Percentiles rank a stretch among this genome's conserved stretches.
phyloP scores from a whole-genome alignment of 2,797 vertebrate species.

The Pteropus rufus region DNA sequence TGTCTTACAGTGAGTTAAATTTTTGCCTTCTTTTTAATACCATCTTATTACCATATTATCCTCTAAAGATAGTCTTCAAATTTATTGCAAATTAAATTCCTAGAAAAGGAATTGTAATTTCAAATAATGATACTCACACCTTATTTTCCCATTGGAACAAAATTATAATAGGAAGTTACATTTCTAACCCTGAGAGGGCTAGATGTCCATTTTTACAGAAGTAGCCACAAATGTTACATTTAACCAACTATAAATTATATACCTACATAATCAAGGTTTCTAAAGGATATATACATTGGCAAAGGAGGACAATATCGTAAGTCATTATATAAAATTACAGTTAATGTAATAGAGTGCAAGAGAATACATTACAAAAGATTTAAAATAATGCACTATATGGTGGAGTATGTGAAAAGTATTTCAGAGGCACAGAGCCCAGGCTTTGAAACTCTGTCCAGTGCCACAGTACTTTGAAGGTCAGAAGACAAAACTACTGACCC shows the following conservation, averaged over 20 bases:
- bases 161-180: conserved; percentile 27
- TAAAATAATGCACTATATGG: not conserved
- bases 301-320: not conserved
- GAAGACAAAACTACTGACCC: not conserved
- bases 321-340: not conserved
- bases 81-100: conserved; percentile 49
- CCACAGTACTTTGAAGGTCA: not conserved
- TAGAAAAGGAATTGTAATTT: conserved; percentile 44
- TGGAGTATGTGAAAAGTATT: not conserved
- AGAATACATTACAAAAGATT: not conserved
- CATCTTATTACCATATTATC: conserved; percentile 42
- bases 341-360: not conserved
- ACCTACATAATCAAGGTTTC: not conserved
- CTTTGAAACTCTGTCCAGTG: not conserved
- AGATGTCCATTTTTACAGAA: conserved; percentile 11
- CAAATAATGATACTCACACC: conserved; percentile 15
- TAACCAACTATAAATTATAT: not conserved
- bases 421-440: not conserved
- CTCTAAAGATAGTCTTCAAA: conserved; percentile 25
- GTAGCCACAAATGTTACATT: not conserved
- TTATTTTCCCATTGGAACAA: conserved; percentile 1
- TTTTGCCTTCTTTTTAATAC: conserved; percentile 29
- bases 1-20: not conserved
- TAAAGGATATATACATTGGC: not conserved
- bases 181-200: not conserved